A percentile compares a stretch with the other conserved stretches of the same genome.
These are phyloP conservation scores for Microctenopoma lineatum DNA, from an alignment of 2,797 vertebrate species.

Conservation along the genomic window DNA sequence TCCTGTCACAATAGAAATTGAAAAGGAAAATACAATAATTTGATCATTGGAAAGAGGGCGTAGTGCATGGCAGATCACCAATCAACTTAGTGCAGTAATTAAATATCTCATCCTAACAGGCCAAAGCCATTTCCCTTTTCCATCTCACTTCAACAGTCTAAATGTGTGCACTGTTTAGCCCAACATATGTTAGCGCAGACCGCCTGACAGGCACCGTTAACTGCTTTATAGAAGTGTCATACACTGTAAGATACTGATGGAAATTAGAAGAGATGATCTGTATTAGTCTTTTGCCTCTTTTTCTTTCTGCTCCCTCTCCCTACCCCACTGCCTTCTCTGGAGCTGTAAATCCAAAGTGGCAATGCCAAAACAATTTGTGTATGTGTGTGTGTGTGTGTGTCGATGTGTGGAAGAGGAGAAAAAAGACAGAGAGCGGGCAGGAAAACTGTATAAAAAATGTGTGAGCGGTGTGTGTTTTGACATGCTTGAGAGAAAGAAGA, in stretches of 20 bases:
- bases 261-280: slow-evolving; percentile 13
- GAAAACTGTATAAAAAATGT: neutral
- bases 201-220: neutral
- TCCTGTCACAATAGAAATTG: no score
- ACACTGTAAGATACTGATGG: neutral
- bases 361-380: slow-evolving; percentile 43
- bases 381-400: neutral
- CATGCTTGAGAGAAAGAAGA: neutral
- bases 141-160: neutral
- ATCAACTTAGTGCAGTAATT: neutral
- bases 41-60: neutral
- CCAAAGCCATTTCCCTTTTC: neutral
- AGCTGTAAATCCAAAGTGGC: slow-evolving; percentile 56
- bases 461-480: neutral
- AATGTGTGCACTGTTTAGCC: neutral
- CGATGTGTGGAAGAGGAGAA: neutral
- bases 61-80: neutral
- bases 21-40: neutral
- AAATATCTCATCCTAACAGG: neutral
- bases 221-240: neutral
- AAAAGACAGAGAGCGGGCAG: neutral
- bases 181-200: neutral
- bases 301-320: slow-evolving; percentile 19
- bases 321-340: slow-evolving; percentile 17
- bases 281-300: neutral